Base-by-base conservation (phyloP, 2,888 invertebrate genomes). In the Lacanobia oleracea region DNA sequence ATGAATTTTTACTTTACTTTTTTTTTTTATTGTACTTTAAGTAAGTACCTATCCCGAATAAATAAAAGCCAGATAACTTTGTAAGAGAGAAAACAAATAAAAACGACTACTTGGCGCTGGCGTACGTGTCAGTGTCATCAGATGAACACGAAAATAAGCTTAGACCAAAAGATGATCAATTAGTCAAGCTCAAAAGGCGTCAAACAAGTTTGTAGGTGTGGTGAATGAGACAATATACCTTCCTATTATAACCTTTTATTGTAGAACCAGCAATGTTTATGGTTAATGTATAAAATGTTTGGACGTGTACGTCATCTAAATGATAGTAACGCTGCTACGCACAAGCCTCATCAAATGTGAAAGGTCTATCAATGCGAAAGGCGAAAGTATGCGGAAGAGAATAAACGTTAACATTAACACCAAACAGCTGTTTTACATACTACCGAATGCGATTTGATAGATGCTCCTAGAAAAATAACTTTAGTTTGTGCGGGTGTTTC, bases 351-450 rank as follows among this genome's bases (percentile, higher is more conserved):
- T 78, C 76, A 81, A 78, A 78, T 70, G 78, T 81, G 77, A 78
- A 75, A 81, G 81, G 78, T 76, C 54, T 69, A 78, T 81, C 76
- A 68, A 75, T 68, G 81, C 56, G 51, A 65, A 65, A 80, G 53
- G 77, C 68, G 77, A 81, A 78, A 81, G 77, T 81, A 48, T 54
- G 77, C 65, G 66, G 63, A 70, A 70, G 21, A 81, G 21, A 68
- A 53, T 54, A 57, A 66, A 75, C 12, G 45, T 51, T 70, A 56
- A 69, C 59, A 77, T 66, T 81, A 63, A 66, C 63, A 77, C 53
- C 59, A 76, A 80, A 80, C 76, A 62, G 23, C 68, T 62, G 64
- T 53, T 77, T 77, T 62, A 60, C 73, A 77, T 74, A 77, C 53
- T n/a, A 60, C 67, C 18, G 27, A 69, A 68, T 59, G 43, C 27